These are phyloP conservation scores for Tetanocera ferruginea DNA, from an alignment of 2,888 invertebrate genomes.

Conservation along the genomic window DNA sequence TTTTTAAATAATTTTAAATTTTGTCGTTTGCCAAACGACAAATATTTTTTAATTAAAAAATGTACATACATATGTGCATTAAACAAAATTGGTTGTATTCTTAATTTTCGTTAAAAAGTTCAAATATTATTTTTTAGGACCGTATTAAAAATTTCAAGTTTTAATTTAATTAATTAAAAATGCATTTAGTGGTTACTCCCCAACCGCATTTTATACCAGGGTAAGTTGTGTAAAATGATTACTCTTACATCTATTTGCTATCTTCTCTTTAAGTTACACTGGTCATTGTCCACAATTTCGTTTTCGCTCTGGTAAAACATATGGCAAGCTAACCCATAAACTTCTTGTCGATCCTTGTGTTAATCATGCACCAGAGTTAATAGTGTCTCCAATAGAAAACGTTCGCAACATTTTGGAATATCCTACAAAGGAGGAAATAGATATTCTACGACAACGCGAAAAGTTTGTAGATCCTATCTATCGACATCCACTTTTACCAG, in stretches of 20 bases:
- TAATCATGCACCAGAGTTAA: conserved; percentile 79
- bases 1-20: not conserved
- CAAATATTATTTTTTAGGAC: not conserved
- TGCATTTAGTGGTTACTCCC: conserved; percentile 71
- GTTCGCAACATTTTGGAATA: conserved; percentile 63
- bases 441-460: conserved; percentile 76
- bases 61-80: not conserved
- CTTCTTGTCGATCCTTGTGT: conserved; percentile 81
- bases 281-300: conserved; percentile 84
- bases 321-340: conserved; percentile 81
- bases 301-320: conserved; percentile 81
- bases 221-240: conserved; percentile 66
- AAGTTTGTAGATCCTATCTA: conserved; percentile 79
- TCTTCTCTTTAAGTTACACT: conserved; percentile 74
- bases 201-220: conserved; percentile 83
- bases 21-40: not conserved
- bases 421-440: conserved; percentile 77
- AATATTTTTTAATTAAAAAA: conserved; percentile 4
- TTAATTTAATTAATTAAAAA: conserved; percentile 40
- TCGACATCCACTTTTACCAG: conserved; percentile 80
- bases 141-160: not conserved
- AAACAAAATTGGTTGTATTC: not conserved
- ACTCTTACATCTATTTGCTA: not conserved
- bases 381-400: conserved; percentile 73
- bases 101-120: not conserved